Base-by-base conservation (phyloP, 2,888 invertebrate species). In the Philonicus albiceps region DNA sequence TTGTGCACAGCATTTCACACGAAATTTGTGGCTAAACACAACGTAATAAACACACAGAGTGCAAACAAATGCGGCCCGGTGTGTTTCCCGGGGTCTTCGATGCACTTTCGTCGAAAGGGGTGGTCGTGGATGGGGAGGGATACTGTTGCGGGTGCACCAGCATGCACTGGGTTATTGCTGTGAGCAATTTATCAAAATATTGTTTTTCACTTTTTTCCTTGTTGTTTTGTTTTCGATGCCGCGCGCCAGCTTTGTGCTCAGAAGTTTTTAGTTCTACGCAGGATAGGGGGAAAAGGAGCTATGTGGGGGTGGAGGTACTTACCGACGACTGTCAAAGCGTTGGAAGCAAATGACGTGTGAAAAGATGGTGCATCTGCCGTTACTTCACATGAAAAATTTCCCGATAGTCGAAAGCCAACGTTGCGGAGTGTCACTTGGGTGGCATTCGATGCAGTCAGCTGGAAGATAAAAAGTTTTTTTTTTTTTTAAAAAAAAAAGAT, bases 351-450 rank as follows among this genome's bases (percentile, higher is more conserved):
- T 85, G 94, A 94, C 0, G 95, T 95, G 87, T 95, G 94, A 90
- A 95, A 95, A 31, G 94, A 94, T 7, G 95, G 95, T 2, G 95
- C 94, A 90, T 95, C 95, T 64, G 95, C 95, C 5, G 95, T 94
- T 87, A 95, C 95, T 91, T 95, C 95, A 89, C 95, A 95, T 91
- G 94, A 95, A 92, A 95, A 95, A 92, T 94, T 95, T 22, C 95
- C 95, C 3, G 95, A 94, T 43, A 95, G 93, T 30, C 93, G 94
- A 89, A 95, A 95, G 90, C 94, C 94, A 87, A 95, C 95, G 90
- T 95, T 93, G 87, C 94, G 94, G 89, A 95, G 93, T 88, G 94
- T 94, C 89, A 95, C 95, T 91, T 95, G 94, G 87, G 94, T 95
- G 90, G 95, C 94, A 91, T 95, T 95, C 53, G 95, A 95, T 90